phyloP scores from a whole-genome alignment of 1,140 invertebrate genomes.

The Leptopilina boulardi region DNA sequence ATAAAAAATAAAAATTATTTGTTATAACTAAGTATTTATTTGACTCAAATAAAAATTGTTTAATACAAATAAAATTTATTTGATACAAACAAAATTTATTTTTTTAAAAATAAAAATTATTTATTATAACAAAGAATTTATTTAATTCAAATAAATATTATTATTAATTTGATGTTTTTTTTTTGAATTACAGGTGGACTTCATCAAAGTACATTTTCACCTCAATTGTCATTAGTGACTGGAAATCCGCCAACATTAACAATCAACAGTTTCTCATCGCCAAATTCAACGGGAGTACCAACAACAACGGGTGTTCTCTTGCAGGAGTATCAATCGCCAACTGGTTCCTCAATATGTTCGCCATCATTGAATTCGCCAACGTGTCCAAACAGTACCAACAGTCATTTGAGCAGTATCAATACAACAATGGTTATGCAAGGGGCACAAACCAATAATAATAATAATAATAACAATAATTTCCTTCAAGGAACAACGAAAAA shows the following conservation, averaged over 20 bases:
- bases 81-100: no score
- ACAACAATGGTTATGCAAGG: constrained; percentile 44
- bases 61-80: no score
- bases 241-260: constrained; percentile 67
- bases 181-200: constrained; percentile 58
- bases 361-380: constrained; percentile 53
- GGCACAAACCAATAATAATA: constrained; percentile 55
- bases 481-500: constrained; percentile 65
- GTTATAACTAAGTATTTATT: no score
- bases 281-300: constrained; percentile 62
- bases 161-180: no score
- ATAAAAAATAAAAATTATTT: no score
- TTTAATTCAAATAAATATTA: no score
- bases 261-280: constrained; percentile 70
- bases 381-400: constrained; percentile 47
- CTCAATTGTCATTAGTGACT: constrained; percentile 69
- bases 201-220: constrained; percentile 70
- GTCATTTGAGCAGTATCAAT: constrained; percentile 40
- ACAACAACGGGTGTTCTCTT: constrained; percentile 67
- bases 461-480: constrained; percentile 55
- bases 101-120: no score
- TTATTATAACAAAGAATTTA: no score
- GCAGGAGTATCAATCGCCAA: constrained; percentile 70
- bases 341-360: constrained; percentile 57
- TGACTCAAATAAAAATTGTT: no score